These are phyloP conservation scores for Cryptotis parvus DNA, from an alignment of 2,113 vertebrate genomes.

Conservation along the genomic window DNA sequence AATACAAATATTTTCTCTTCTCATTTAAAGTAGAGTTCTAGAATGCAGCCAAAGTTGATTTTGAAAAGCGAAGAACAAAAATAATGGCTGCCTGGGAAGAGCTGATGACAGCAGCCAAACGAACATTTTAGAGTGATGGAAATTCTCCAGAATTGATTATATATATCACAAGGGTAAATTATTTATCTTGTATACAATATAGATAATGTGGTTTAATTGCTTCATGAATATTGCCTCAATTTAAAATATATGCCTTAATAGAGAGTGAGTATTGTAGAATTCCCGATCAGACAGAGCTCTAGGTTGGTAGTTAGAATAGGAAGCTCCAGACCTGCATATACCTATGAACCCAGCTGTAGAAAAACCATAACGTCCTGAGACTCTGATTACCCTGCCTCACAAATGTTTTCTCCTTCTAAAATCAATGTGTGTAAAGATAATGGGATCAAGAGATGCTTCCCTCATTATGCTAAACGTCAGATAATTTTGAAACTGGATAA, in stretches of 20 bases:
- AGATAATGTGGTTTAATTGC: slow-evolving; percentile 32
- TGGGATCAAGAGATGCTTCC: slow-evolving; percentile 44
- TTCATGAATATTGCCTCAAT: not conserved
- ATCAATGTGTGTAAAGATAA: slow-evolving; percentile 24
- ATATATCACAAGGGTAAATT: not conserved
- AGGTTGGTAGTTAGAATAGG: not conserved
- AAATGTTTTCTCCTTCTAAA: not conserved
- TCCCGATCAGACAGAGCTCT: not conserved
- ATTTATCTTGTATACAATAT: slow-evolving; percentile 12
- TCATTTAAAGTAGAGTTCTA: slow-evolving; percentile 43
- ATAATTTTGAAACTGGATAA: slow-evolving; percentile 21
- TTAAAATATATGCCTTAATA: not conserved
- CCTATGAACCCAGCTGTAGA: not conserved
- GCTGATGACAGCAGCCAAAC: not conserved
- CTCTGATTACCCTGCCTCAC: slow-evolving; percentile 37
- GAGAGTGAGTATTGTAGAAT: slow-evolving; percentile 6
- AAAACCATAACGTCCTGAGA: not conserved
- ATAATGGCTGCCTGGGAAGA: not conserved
- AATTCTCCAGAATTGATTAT: not conserved
- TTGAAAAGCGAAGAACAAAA: not conserved
- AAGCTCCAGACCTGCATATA: not conserved
- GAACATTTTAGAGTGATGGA: not conserved
- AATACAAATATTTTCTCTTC: not conserved
- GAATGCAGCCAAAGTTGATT: slow-evolving; percentile 3
- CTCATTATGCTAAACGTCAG: slow-evolving; percentile 40